A percentile compares a stretch with the other conserved stretches of the same genome.
phyloP scores from a whole-genome alignment of 2,113 vertebrate genomes.

The Erpornis zantholeuca region DNA sequence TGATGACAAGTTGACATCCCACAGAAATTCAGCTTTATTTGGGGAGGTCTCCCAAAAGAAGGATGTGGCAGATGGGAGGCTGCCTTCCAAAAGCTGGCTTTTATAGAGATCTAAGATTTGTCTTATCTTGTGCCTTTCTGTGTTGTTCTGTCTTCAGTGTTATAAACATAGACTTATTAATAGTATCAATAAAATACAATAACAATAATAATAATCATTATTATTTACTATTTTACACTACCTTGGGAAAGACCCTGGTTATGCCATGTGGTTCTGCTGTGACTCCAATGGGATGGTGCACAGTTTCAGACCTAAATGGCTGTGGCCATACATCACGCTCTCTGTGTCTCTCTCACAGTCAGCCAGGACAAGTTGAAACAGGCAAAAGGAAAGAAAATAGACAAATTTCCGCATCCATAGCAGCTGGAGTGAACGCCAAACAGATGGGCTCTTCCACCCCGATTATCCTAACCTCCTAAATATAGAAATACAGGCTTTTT shows the following conservation, averaged over 20 bases:
- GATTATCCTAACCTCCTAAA: constrained; percentile 83
- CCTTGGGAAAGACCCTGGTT: neutral
- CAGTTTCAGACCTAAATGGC: neutral
- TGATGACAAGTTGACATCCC: neutral
- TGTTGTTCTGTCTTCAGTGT: neutral
- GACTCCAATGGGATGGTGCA: neutral
- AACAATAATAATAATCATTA: neutral
- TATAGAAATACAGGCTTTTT: constrained; percentile 77
- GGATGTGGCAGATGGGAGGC: neutral
- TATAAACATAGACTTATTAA: neutral
- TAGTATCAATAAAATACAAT: neutral
- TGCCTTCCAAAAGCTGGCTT: neutral
- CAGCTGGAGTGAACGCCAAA: constrained; percentile 79
- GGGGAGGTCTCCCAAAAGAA: neutral
- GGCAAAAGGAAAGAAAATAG: constrained; percentile 64
- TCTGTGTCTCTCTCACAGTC: constrained; percentile 19
- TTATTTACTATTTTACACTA: neutral
- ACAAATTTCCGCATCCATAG: constrained; percentile 71
- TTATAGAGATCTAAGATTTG: neutral
- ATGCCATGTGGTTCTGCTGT: neutral
- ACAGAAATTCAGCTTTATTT: neutral
- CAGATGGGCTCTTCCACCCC: constrained; percentile 86
- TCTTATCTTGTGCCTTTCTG: neutral
- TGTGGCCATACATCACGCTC: neutral
- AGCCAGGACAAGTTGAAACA: constrained; percentile 44